Evolutionary conservation across 2,888 invertebrate genomes (phyloP), one percentile per base, ranked within the genome.

Genomic region (Rotaria socialis): DNA sequence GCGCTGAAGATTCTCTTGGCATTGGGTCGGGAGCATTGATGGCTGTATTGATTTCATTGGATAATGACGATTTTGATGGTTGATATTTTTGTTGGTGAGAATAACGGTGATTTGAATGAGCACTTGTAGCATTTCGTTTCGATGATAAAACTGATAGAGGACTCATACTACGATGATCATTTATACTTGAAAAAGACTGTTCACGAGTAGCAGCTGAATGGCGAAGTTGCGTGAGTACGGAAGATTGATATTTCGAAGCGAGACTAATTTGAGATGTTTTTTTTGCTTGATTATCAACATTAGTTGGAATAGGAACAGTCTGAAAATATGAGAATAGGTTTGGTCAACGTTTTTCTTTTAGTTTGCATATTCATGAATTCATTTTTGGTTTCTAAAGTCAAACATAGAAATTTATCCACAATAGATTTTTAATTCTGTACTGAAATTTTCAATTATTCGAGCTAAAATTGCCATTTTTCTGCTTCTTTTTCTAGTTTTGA

Each of bases 161-260:
- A 47, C 47, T n/a, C 0, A 24, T 11, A 80, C 5, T 43, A 47
- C 47, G 47, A 11, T 4, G 24, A 24, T 47, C 80, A 47, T 14
- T 67, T 14, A 35, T 2, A 41, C 7, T 19, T 35, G 14, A 67
- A 7, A 35, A 19, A 27, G 35, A 4, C 35, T 67, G 24, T 47
- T 80, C 41, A 47, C 80, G 80, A 80, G 24, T n/a, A 14, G 47
- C 47, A 4, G 80, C 80, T n/a, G 80, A 80, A 47, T 80, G 80
- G 16, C 80, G 80, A 8, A 80, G 47, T 80, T 80, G 80, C n/a
- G 11, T 47, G 6, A 8, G 2, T 24, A 80, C 1, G 11, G 80
- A 24, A 5, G 80, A 19, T n/a, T 47, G 24, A 47, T 0, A 4
- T 80, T 80, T 80, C 47, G 47, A 3, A 47, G 11, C 43, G 8